Conservation (phyloP, 2,888 invertebrate genomes). For the Noctua pronuba region DNA sequence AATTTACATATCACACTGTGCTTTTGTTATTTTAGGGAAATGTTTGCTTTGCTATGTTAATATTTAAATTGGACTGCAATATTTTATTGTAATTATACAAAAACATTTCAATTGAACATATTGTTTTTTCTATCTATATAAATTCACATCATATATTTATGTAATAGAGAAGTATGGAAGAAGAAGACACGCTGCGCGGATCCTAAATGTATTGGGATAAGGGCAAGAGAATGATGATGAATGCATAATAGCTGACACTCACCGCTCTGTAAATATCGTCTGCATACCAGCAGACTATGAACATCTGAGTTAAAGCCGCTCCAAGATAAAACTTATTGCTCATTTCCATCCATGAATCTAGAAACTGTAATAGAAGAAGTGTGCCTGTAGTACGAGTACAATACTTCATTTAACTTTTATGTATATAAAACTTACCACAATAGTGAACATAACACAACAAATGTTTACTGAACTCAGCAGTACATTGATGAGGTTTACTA, state of each 20-base stretch:
- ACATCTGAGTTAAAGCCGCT: constrained; percentile 82
- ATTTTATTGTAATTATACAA: constrained; percentile 2
- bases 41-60: constrained; percentile 25
- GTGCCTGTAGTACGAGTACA: background rate
- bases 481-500: constrained; percentile 83
- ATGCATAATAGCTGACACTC: constrained; percentile 52
- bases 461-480: constrained; percentile 83
- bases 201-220: too few species aligned
- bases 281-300: constrained; percentile 85
- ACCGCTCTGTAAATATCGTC: constrained; percentile 84
- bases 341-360: constrained; percentile 82
- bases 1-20: constrained; percentile 39
- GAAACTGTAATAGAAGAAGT: constrained; percentile 71
- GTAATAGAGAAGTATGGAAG: too few species aligned
- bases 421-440: constrained; percentile 74
- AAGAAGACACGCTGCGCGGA: too few species aligned
- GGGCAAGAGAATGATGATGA: too few species aligned
- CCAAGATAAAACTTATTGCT: constrained; percentile 84
- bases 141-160: too few species aligned
- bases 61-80: constrained; percentile 15
- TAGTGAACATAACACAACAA: constrained; percentile 83
- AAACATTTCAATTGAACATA: background rate
- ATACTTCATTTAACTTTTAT: background rate
- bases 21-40: constrained; percentile 30
- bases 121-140: background rate